phyloP scores from a whole-genome alignment of 2,113 vertebrate genomes.

The Puma concolor region DNA sequence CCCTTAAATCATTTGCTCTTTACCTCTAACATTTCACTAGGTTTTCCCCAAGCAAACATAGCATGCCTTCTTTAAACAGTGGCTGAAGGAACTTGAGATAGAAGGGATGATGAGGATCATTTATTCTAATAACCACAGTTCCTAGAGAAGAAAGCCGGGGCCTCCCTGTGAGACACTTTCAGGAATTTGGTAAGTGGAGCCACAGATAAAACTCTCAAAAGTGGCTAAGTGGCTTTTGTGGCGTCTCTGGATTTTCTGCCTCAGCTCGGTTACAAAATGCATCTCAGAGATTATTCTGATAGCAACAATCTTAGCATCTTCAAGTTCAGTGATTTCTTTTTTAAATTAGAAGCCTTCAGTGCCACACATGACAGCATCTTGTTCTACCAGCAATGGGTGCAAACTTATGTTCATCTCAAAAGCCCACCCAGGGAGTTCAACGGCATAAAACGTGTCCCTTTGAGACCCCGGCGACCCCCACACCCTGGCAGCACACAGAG shows the following conservation, averaged over 20 bases:
- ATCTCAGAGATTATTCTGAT: slow-evolving; percentile 18
- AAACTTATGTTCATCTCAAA: slow-evolving; percentile 42
- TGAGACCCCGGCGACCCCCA: background rate
- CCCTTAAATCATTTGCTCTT: background rate
- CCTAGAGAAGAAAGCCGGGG: background rate
- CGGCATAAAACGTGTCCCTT: background rate
- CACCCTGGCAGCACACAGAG: background rate
- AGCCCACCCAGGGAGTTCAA: background rate
- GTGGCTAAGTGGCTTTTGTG: background rate
- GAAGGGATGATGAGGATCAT: background rate
- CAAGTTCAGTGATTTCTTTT: background rate
- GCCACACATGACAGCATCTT: background rate
- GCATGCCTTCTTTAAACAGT: background rate
- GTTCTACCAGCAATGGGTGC: background rate
- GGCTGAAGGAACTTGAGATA: background rate
- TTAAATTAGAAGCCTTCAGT: slow-evolving; percentile 46
- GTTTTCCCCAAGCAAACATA: background rate
- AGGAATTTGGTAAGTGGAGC: background rate
- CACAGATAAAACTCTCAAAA: background rate
- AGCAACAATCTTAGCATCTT: background rate
- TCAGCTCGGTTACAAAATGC: background rate
- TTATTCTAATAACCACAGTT: slow-evolving; percentile 5
- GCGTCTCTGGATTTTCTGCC: slow-evolving; percentile 30
- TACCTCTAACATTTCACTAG: background rate
- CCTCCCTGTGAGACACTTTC: background rate